phyloP scores from a whole-genome alignment of 2,888 invertebrate species.

The Agrotis ipsilon region DNA sequence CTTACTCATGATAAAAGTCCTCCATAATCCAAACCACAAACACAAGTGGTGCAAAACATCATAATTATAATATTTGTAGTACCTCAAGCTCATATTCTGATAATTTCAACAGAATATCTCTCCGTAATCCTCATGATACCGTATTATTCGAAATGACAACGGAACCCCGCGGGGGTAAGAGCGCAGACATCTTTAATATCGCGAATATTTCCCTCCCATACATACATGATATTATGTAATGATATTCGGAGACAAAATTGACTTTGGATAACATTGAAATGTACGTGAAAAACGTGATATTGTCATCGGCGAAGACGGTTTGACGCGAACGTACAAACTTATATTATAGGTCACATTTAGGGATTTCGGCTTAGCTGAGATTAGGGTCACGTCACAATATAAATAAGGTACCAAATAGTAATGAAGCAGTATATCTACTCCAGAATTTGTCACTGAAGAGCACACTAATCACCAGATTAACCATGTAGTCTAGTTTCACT shows the following conservation, averaged over 20 bases:
- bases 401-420: background rate
- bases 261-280: slow-evolving; percentile 26
- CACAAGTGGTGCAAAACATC: slow-evolving; percentile 1
- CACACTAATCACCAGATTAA: background rate
- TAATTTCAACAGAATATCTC: slow-evolving; percentile 37
- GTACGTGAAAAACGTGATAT: slow-evolving; percentile 28
- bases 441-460: too few relatives aligned
- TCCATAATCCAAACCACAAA: background rate
- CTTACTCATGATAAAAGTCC: too few relatives aligned
- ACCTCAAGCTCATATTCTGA: background rate
- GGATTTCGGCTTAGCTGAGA: background rate
- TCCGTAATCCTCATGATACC: slow-evolving; percentile 29
- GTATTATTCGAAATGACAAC: slow-evolving; percentile 56
- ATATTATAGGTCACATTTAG: slow-evolving; percentile 5
- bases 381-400: slow-evolving; percentile 4
- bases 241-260: slow-evolving; percentile 43
- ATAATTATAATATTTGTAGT: slow-evolving; percentile 11
- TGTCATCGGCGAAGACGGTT: background rate
- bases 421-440: background rate
- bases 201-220: slow-evolving; percentile 36
- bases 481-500: background rate
- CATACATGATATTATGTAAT: slow-evolving; percentile 47
- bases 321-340: slow-evolving; percentile 3
- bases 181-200: slow-evolving; percentile 55
- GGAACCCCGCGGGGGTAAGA: slow-evolving; percentile 30